Base-by-base conservation (phyloP, 2,113 vertebrate species). In the Daphoenositta chrysoptera region DNA sequence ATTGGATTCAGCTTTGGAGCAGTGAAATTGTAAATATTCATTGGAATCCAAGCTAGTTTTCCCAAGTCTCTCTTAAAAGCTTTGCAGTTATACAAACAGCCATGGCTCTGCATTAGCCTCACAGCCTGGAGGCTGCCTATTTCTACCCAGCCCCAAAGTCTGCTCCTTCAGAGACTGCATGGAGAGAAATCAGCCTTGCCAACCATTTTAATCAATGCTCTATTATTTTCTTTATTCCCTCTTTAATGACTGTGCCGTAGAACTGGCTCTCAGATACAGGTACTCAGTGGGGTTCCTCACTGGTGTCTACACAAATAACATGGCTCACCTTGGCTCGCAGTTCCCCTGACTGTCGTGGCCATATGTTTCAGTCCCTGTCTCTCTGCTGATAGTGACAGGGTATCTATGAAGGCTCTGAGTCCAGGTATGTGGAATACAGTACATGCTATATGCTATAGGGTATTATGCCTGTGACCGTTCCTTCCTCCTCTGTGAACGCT, bases 21-120 rank as follows among this genome's bases (percentile, higher is more conserved):
- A 93, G 86, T 61, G 92, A 92, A 96, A 98, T 97, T 97, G 98
- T 98, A 98, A 98, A 98, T 98, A 98, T 98, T 98, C 98, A 97
- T 97, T 97, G 97, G 97, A 97, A 97, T 97, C 97, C 97, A 95
- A 93, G 97, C 91, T 94, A 58, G 96, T 96, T 97, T 94, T 97
- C 97, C 95, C 92, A 83, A 95, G 95, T 90, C 92, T 97, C 92
- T 97, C 95, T 96, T 92, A 96, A 95, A 95, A 96, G 94, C 96
- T 93, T 94, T 97, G 96, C 95, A 95, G 96, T 97, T 98, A 95
- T 92, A 97, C 97, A 98, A 98, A 98, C 97, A 98, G 96, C 96
- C 54, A 44, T 40, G 2, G 91, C 57, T 94, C 87, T 30, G 39
- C 93, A 63, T 97, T 96, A 97, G 82, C 92, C 92, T 96, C 88